Base-by-base conservation (phyloP, 1,140 invertebrate species). In the Plodia interpunctella region DNA sequence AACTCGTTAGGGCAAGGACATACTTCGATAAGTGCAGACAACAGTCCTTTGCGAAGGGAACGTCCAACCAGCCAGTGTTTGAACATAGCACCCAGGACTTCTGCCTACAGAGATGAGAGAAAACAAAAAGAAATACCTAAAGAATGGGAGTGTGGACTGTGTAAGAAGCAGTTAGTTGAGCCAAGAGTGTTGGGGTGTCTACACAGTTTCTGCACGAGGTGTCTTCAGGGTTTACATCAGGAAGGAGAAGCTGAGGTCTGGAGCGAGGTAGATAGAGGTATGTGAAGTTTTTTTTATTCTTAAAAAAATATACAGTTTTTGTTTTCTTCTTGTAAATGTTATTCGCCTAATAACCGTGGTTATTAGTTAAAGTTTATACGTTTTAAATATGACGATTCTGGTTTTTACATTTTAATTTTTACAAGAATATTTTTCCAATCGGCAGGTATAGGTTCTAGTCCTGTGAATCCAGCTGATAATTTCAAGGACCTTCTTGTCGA, bases 121-220 rank as follows among this genome's bases (percentile, higher is more conserved):
- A 75, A 64, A 55, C 70, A 60, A 56, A 44, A 64, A 55, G 72
- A 60, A 56, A 44, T 76, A 32, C n/a, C 51, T 2, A 81, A 80
- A 18, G 78, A 84, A 25, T 91, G 89, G 76, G 84, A 85, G 54
- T 92, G 91, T 63, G 78, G 83, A 2, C 65, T 91, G 28, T 92
- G 91, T 60, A 80, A 82, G 56, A 83, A 80, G 50, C 83, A 87
- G 62, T 73, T 90, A 59, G 78, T 85, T 8, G 92, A 93, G 64
- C 92, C 92, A 0, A 74, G 91, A 61, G 84, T 92, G 3, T 72
- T 92, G 59, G 89, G 87, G 0, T 93, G 92, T 71, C 80, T 93
- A 11, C 92, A 93, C 71, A 91, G 90, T 20, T 92, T 92, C 76
- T 93, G 92, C 67, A 90, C 91, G 15, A 76, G 84, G 38, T 93